Conservation (phyloP, 1,140 invertebrate genomes). For the Sminthurides bifidus region DNA sequence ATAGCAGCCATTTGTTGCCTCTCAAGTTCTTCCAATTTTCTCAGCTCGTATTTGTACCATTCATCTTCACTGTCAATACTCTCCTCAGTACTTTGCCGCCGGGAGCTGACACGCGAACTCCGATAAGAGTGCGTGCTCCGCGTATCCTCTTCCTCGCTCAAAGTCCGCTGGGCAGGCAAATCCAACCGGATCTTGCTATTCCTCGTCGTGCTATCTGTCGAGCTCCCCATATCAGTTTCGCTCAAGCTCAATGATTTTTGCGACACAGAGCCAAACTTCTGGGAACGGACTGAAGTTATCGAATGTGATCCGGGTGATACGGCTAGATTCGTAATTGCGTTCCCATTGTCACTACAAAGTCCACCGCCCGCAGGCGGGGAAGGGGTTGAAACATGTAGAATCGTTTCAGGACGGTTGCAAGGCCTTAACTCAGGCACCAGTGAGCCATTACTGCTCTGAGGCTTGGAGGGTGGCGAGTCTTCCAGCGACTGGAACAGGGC, state of each 20-base stretch:
- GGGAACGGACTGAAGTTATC: constrained; percentile 19
- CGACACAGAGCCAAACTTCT: constrained; percentile 16
- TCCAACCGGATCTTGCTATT: constrained; percentile 46
- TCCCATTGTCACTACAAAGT: background rate
- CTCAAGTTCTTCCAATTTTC: constrained; percentile 75
- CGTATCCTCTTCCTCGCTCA: constrained; percentile 63
- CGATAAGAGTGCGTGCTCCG: constrained; percentile 72
- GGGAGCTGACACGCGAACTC: constrained; percentile 71
- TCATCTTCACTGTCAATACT: constrained; percentile 86
- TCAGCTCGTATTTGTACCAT: constrained; percentile 79
- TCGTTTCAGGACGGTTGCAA: background rate
- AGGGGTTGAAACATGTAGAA: background rate
- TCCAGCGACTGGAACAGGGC: background rate
- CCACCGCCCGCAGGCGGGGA: background rate
- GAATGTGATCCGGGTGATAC: constrained; percentile 15
- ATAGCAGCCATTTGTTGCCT: constrained; percentile 54
- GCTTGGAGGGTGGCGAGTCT: background rate
- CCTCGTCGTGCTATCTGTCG: constrained; percentile 37
- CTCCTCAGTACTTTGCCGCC: constrained; percentile 80
- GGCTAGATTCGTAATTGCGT: background rate
- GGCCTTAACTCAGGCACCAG: no score
- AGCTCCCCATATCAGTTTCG: constrained; percentile 32
- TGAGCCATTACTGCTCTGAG: background rate
- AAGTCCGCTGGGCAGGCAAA: constrained; percentile 47
- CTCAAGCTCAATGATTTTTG: constrained; percentile 19